A percentile compares a stretch with the other conserved stretches of the same genome.
phyloP scores from a whole-genome alignment of 2,113 vertebrate genomes.

The Cnemophilus loriae region DNA sequence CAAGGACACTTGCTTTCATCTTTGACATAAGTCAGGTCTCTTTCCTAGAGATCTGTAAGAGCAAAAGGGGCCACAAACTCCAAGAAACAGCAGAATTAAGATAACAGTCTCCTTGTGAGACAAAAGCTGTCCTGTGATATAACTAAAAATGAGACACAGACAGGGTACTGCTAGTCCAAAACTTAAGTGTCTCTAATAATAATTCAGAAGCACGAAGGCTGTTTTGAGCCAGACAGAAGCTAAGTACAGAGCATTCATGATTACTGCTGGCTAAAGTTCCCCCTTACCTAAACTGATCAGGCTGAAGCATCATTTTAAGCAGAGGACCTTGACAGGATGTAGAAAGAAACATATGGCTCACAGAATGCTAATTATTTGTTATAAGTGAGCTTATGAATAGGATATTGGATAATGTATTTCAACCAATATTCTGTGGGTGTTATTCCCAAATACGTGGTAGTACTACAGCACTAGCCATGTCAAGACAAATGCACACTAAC shows the following conservation, averaged over 20 bases:
- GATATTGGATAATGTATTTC: neutral
- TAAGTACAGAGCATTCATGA: neutral
- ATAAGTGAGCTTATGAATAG: neutral
- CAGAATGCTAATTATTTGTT: neutral
- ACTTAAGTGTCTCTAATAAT: neutral
- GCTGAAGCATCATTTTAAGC: neutral
- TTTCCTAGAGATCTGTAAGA: neutral
- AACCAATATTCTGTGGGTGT: neutral
- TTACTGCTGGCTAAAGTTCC: neutral
- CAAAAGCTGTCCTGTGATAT: neutral
- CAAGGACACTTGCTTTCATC: neutral
- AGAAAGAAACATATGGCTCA: neutral
- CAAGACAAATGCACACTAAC: neutral
- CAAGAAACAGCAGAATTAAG: neutral
- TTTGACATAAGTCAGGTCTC: neutral
- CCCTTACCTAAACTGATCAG: neutral
- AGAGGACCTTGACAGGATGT: neutral
- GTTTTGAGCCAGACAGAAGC: neutral
- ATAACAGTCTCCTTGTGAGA: neutral
- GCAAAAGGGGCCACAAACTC: neutral
- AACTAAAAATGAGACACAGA: neutral
- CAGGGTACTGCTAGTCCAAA: neutral
- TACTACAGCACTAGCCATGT: neutral
- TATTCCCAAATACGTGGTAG: neutral
- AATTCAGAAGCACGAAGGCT: neutral